These are phyloP conservation scores for Smittia sp. DNA, from an alignment of 2,888 invertebrate genomes.

Conservation along the genomic window DNA sequence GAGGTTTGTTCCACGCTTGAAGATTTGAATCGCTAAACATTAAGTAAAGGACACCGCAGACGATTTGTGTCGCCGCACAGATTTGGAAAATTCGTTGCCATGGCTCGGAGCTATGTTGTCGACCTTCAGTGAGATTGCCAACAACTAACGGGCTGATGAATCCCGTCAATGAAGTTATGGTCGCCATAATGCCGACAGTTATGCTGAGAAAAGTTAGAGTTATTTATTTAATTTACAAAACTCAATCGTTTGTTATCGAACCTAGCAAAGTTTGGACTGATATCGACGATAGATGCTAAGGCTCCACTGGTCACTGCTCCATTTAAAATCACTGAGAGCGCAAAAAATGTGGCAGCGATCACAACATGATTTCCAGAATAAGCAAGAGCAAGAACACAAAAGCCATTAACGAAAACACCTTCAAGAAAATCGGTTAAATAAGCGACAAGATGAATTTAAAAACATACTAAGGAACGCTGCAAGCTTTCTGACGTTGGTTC, in stretches of 20 bases:
- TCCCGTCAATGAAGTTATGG: constrained; percentile 59
- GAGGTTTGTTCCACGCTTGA: constrained; percentile 59
- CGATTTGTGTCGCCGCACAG: constrained; percentile 55
- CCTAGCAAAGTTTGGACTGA: constrained; percentile 63
- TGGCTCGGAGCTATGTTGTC: constrained; percentile 58
- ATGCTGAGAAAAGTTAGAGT: no score
- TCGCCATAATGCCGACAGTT: constrained; percentile 58
- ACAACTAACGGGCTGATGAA: constrained; percentile 57
- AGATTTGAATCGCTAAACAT: constrained; percentile 59
- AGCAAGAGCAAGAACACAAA: constrained; percentile 61
- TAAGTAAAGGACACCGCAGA: constrained; percentile 57
- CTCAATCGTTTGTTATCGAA: no score
- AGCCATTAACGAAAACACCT: no score
- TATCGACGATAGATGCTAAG: constrained; percentile 64
- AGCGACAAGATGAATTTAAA: no score
- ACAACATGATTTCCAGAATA: constrained; percentile 62
- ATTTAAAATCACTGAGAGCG: constrained; percentile 62
- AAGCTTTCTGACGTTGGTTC: constrained; percentile 64
- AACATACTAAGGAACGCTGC: constrained; percentile 60
- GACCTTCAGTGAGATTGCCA: constrained; percentile 61
- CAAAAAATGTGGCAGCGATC: constrained; percentile 60
- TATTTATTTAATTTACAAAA: no score
- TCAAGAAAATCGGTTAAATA: no score
- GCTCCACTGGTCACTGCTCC: constrained; percentile 68
- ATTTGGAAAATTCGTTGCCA: constrained; percentile 64